A percentile compares a stretch with the other conserved stretches of the same genome.
Evolutionary conservation across 2,888 invertebrate genomes (phyloP).

Genomic region (Muscina levida): DNA sequence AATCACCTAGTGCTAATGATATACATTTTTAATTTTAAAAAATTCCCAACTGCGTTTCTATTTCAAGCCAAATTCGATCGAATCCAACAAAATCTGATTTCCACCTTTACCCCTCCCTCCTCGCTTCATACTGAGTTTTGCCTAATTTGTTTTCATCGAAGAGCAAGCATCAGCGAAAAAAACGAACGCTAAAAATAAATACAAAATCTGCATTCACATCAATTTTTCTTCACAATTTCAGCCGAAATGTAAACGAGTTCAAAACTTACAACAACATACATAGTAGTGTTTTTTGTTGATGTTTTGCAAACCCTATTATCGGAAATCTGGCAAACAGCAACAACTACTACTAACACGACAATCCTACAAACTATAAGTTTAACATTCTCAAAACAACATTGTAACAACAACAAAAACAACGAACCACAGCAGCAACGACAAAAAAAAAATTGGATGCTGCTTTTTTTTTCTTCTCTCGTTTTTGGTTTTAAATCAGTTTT

Average conservation of each 20-base stretch:
- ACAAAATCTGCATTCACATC: constrained; percentile 55
- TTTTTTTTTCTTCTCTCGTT: no score
- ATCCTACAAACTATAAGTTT: constrained; percentile 36
- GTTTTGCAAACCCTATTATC: constrained; percentile 50
- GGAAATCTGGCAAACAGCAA: constrained; percentile 58
- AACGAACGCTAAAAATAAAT: constrained; percentile 34
- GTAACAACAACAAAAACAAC: constrained; percentile 53
- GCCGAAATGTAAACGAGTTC: constrained; percentile 58
- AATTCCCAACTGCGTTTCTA: no score
- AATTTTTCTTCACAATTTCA: constrained; percentile 33
- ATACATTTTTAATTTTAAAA: no score
- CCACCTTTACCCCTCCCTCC: no score
- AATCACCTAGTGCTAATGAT: no score
- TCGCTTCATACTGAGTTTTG: no score
- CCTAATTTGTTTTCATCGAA: constrained; percentile 62
- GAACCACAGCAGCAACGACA: constrained; percentile 36
- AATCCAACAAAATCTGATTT: no score
- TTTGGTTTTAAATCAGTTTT: constrained; percentile 64
- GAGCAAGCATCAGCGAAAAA: constrained; percentile 15
- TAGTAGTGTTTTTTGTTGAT: constrained; percentile 41
- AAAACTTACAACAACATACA: constrained; percentile 57
- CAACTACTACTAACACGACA: constrained; percentile 27
- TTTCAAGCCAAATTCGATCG: no score
- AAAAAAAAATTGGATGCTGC: no score
- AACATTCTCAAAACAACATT: constrained; percentile 48